Base-by-base conservation (phyloP, 2,113 vertebrate genomes). In the Hystrix brachyura region DNA sequence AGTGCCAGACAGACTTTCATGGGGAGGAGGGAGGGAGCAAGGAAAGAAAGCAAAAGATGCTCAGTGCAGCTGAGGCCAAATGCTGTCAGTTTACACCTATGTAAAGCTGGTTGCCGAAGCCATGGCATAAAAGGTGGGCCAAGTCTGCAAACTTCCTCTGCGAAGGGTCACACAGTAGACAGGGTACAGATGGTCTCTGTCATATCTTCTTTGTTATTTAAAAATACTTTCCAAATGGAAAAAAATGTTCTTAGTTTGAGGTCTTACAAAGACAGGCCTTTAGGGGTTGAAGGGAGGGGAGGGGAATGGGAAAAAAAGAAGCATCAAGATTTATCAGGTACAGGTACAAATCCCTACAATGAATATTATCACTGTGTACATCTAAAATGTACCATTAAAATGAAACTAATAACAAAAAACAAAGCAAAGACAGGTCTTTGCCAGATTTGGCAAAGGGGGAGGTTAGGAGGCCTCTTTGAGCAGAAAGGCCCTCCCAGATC, bases 201-300 rank as follows among this genome's bases (percentile, higher is more conserved):
- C 74, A 89, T 79, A 62, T 78, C 72, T 59, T 80, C 53, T 59
- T 94, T 76, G 69, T 79, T 27, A 71, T 87, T 81, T 90, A 64
- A 87, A 48, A 92, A 65, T 48, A 4, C 21, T 90, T 97, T 60
- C 29, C 84, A 90, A 83, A 69, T 43, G 25, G 74, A 25, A 17
- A 15, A 34, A 29, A 64, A 55, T 67, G 27, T 64, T 92, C 46
- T 94, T 69, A 51, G 25, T 82, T 53, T 74, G 3, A n/a, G 0
- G 46, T 27, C 71, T 93, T 57, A 79, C 19, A 46, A 90, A 84
- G 79, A 59, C 3, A 94, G 25, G 29, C 60, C 67, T 51, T 8
- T 38, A 38, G 38, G 38, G 38, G 38, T 38, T 38, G 38, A 38
- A 38, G 38, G 38, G 38, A 38, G 38, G 38, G 38, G 38, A 38